These are phyloP conservation scores for Brevimyrus niger DNA, from an alignment of 2,113 vertebrate species.

Conservation along the genomic window DNA sequence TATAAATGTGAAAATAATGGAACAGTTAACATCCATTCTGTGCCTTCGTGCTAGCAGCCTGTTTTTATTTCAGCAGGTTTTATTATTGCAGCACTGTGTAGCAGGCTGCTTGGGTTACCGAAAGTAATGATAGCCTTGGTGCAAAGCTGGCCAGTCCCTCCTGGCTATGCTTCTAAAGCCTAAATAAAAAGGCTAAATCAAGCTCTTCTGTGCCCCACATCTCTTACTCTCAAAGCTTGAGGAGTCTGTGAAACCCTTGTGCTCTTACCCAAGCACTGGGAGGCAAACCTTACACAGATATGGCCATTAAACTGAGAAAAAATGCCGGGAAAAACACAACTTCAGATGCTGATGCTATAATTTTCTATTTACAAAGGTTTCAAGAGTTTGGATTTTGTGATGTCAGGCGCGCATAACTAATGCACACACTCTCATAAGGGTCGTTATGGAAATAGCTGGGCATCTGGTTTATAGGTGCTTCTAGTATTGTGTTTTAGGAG, in stretches of 20 bases:
- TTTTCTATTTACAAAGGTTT: neutral
- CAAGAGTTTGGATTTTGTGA: neutral
- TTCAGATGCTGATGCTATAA: neutral
- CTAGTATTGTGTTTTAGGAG: neutral
- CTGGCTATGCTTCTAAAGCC: neutral
- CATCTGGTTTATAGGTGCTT: neutral
- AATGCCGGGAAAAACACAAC: neutral
- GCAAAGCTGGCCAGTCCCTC: neutral
- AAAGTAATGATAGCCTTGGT: neutral
- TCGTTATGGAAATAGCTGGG: neutral
- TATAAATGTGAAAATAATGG: neutral
- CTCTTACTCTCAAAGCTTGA: constrained; percentile 20
- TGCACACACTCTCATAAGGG: neutral
- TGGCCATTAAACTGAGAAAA: neutral
- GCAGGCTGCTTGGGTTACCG: neutral
- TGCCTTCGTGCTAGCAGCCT: neutral
- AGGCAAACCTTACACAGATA: neutral
- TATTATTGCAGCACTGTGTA: neutral
- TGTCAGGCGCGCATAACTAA: neutral
- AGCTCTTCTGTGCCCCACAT: constrained; percentile 12
- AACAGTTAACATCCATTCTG: neutral
- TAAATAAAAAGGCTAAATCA: constrained; percentile 3
- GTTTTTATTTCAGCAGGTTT: neutral
- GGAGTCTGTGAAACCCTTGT: constrained; percentile 20
- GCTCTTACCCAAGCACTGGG: constrained; percentile 7